Base-by-base conservation (phyloP, 2,888 invertebrate species). In the Pocota personata region DNA sequence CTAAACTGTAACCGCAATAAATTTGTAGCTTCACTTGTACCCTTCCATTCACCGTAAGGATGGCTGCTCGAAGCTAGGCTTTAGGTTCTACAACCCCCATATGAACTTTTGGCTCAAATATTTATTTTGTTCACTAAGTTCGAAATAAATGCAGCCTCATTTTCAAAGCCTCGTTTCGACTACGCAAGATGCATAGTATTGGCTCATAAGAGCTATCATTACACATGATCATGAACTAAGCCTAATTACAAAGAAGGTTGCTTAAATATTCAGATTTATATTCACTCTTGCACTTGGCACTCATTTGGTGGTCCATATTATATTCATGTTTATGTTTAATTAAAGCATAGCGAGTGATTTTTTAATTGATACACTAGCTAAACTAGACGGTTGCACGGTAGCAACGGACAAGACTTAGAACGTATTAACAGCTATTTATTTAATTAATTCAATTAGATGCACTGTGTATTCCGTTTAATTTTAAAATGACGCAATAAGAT, bases 321-420 rank as follows among this genome's bases (percentile, higher is more conserved):
- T 21, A 71, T 32, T 50, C 16, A 14, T 52, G 58, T 62, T 80
- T 37, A 76, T 76, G 52, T 37, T 27, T 76, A 76, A 76, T 82
- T 76, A 76, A 50, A 37, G 32, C 35, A 43, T 3, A 27, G 37
- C 43, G 16, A 32, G 46, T 37, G 19, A 35, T 8, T 48, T 55
- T 55, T 69, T 69, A 82, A 82, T 76, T 76, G 21, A 30, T 21
- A 46, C 60, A 50, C 69, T 57, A 75, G 52, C 52, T 64, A 67
- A 76, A 7, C 21, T 57, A 52, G 19, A 48, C 12, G 8, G 19
- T 5, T 8, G 30, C 16, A 58, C 37, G 55, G 40, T 48, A n/a
- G 14, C 8, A 48, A 7, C 52, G 35, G 21, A 21, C 3, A 30
- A 35, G 35, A 19, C 7, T 52, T 35, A 7, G 50, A 72, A 30